Conservation (phyloP, 2,888 invertebrate species). For the Operophtera brumata region DNA sequence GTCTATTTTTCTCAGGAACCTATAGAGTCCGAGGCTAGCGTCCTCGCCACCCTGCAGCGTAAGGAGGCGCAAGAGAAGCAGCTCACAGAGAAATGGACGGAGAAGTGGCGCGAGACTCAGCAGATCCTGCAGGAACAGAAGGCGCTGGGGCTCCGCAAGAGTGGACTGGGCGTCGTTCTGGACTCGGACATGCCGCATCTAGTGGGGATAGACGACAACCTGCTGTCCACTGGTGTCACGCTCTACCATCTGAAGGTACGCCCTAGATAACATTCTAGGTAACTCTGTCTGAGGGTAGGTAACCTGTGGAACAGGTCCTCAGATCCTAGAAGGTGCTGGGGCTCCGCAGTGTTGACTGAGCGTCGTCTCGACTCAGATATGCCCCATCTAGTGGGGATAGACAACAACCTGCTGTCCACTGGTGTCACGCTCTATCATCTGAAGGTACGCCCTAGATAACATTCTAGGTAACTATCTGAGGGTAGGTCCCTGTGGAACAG, state of each 20-base stretch:
- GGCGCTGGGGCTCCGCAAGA: constrained; percentile 91
- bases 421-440: constrained; percentile 95
- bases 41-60: constrained; percentile 91
- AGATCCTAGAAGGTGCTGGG: constrained; percentile 92
- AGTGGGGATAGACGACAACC: constrained; percentile 94
- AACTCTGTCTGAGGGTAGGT: too few species aligned
- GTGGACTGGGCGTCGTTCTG: constrained; percentile 92
- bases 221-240: constrained; percentile 94
- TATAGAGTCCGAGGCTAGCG: constrained; percentile 80
- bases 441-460: constrained; percentile 75
- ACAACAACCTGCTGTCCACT: constrained; percentile 93
- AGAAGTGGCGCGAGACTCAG: constrained; percentile 95
- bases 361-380: constrained; percentile 94
- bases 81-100: constrained; percentile 95
- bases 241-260: constrained; percentile 91
- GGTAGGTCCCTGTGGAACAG: too few species aligned
- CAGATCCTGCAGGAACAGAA: constrained; percentile 93
- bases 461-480: too few species aligned
- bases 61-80: constrained; percentile 95
- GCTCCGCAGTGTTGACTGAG: constrained; percentile 91
- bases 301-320: too few species aligned
- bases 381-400: constrained; percentile 95
- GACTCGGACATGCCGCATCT: constrained; percentile 96
- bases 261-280: too few species aligned
- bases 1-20: constrained; percentile 64